Evolutionary conservation across 2,888 invertebrate genomes (phyloP), one percentile per base, ranked within the genome.

Genomic region (Sphinx pinastri): DNA sequence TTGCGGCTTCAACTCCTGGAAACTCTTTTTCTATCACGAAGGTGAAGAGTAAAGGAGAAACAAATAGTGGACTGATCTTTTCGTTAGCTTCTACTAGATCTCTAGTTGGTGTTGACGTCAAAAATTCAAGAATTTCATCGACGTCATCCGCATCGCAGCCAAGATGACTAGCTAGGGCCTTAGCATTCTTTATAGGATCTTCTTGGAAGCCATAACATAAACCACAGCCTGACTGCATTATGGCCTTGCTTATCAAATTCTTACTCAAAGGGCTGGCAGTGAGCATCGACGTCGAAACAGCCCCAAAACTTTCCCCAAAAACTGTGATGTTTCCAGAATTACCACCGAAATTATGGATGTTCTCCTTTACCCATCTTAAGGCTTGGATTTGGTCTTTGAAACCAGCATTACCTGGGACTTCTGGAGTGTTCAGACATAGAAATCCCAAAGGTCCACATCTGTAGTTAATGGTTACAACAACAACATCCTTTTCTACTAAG

Each of bases 381-480:
- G 93, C 94, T 74, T 85, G 85, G 0, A 88, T 83, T n/a, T 91
- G 83, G 68, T 94, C 94, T 77, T 92, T 93, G 0, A 93, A 57
- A 0, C 94, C 94, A 31, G 93, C 93, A 25, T 94, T 94, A 5
- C 94, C 94, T 0, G 94, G 93, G 0, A 93, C 87, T 66, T 93
- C 94, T 2, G 93, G 91, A 0, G 91, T 93, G 78, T 93, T 88
- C 0, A 94, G 73, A 55, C 91, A 80, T 2, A 94, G 78, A 81
- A 94, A 94, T 52, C 94, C 94, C n/a, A 94, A 74, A 0, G 84
- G 83, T 0, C 94, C 94, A 45, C 90, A 90, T 79, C 95, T 93
- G 78, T 94, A 95, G 81, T 95, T 95, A 0, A 95, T 75, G 0
- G 95, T 95, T 0, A 95, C 95, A 2, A 95, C 82, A 0, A 95